A percentile compares a stretch with the other conserved stretches of the same genome.
Conservation (phyloP, 2,113 vertebrate genomes). For the Chlorocebus sabaeus region DNA sequence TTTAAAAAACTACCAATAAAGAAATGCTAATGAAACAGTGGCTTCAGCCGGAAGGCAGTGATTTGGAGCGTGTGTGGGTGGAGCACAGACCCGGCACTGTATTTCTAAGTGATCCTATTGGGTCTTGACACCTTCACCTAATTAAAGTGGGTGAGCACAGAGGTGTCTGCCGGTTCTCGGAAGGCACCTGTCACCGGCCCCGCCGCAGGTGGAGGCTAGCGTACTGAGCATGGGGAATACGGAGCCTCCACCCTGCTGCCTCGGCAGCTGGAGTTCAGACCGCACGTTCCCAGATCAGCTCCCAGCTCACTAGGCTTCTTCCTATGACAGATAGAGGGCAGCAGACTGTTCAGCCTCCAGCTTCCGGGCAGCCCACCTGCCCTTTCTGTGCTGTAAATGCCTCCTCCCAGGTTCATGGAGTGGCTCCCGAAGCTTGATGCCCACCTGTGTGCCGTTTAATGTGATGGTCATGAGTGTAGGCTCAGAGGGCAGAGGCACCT, state of each 20-base stretch:
- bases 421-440: background rate
- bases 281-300: background rate
- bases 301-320: background rate
- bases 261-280: background rate
- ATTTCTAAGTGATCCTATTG: background rate
- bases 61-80: accelerated
- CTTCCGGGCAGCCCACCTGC: accelerated
- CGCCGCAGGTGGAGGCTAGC: no score
- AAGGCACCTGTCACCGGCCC: background rate
- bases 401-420: background rate
- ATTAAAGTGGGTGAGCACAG: background rate
- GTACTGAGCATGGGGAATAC: background rate
- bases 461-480: no score
- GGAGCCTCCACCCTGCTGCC: background rate
- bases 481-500: background rate
- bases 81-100: background rate
- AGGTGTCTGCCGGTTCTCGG: accelerated
- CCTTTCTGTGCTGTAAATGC: background rate
- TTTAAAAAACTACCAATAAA: background rate
- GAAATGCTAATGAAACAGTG: background rate
- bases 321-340: background rate
- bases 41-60: background rate
- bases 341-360: no score
- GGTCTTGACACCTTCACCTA: background rate
- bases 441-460: background rate